Evolutionary conservation across 2,888 invertebrate species (phyloP).

Genomic region (Odontocolon sp.): DNA sequence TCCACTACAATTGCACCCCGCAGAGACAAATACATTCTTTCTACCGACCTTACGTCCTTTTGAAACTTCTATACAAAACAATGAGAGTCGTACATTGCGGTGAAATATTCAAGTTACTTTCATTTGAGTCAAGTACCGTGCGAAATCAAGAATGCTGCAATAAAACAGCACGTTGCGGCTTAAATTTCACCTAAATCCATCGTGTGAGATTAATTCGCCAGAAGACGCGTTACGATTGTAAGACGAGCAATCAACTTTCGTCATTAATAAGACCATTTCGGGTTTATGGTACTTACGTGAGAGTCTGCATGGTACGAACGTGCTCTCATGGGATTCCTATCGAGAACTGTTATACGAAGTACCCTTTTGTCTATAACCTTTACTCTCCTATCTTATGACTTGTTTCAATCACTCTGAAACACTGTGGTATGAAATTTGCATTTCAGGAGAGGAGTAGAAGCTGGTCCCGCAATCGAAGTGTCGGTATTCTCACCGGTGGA

Average conservation of each 20-base stretch:
- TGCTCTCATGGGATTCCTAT: neutral
- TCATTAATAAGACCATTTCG: neutral
- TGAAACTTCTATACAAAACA: too few relatives aligned
- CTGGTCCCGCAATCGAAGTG: slow-evolving; percentile 85
- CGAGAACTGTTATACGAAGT: neutral
- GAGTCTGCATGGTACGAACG: too few relatives aligned
- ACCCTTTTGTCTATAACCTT: neutral
- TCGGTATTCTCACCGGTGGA: slow-evolving; percentile 86
- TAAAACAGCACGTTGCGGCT: too few relatives aligned
- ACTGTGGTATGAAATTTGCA: slow-evolving; percentile 4
- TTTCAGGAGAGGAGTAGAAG: slow-evolving; percentile 68
- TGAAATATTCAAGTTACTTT: too few relatives aligned
- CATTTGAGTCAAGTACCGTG: too few relatives aligned
- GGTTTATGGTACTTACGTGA: neutral
- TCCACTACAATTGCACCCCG: too few relatives aligned
- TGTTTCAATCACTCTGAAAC: neutral
- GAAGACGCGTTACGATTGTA: neutral
- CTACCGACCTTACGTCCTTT: neutral
- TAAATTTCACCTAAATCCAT: neutral
- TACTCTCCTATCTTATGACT: neutral
- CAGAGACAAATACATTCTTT: too few relatives aligned
- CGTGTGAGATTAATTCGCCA: neutral
- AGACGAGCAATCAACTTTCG: slow-evolving; percentile 8
- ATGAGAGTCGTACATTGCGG: too few relatives aligned
- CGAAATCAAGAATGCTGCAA: neutral